Evolutionary conservation across 2,113 vertebrate genomes (phyloP).

Genomic region (Ginglymostoma cirratum): DNA sequence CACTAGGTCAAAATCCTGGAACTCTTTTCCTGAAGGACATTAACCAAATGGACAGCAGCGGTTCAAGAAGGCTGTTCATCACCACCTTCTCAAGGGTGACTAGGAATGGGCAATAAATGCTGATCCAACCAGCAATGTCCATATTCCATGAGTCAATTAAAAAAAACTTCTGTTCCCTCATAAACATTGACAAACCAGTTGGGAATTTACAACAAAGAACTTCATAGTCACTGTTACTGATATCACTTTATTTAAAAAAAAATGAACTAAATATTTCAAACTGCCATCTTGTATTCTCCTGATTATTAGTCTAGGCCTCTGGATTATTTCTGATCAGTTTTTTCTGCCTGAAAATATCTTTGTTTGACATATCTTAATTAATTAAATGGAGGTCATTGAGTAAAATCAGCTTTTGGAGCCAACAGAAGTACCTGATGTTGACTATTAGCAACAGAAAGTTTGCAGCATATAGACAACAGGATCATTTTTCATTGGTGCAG

Average conservation of each 20-base stretch:
- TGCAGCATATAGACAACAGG: background rate
- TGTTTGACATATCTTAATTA: background rate
- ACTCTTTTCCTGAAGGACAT: too few relatives aligned
- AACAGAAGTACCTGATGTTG: background rate
- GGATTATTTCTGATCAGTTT: background rate
- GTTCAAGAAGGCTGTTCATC: too few relatives aligned
- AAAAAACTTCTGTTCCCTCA: background rate
- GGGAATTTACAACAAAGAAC: background rate
- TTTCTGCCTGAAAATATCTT: background rate
- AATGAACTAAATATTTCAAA: background rate
- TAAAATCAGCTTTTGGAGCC: background rate
- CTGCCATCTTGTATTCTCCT: background rate
- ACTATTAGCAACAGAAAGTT: background rate
- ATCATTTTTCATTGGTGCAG: background rate
- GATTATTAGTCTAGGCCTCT: background rate
- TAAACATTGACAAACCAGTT: background rate
- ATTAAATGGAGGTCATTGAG: background rate
- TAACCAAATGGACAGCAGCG: too few relatives aligned
- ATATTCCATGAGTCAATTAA: too few relatives aligned
- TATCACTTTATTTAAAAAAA: background rate
- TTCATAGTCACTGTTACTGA: background rate
- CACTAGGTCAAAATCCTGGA: too few relatives aligned
- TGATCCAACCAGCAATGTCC: too few relatives aligned
- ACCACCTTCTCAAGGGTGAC: too few relatives aligned
- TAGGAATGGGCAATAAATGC: too few relatives aligned